Conservation (phyloP, 2,797 vertebrate genomes). For the Parauchenoglanis punctatus region DNA sequence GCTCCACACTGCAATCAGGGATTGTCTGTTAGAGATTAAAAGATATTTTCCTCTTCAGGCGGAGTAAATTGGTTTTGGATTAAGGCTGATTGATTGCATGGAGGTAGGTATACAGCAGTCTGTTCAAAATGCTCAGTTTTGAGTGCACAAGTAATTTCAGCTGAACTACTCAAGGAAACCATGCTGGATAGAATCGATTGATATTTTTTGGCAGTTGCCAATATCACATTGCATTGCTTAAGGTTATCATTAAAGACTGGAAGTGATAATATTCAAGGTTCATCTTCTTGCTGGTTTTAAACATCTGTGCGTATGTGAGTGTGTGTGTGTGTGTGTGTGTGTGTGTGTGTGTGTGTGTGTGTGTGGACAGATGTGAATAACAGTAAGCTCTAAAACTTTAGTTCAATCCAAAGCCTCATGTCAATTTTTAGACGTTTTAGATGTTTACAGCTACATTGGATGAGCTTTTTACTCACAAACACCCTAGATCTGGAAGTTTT, state of each 20-base stretch:
- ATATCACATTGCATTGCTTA: slow-evolving; percentile 61
- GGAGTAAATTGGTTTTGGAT: slow-evolving; percentile 81
- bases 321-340: slow-evolving; percentile 41
- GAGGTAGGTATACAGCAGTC: slow-evolving; percentile 73
- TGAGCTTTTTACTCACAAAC: slow-evolving; percentile 6
- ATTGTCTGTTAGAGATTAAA: slow-evolving; percentile 78
- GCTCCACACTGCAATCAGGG: slow-evolving; percentile 70
- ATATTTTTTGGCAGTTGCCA: slow-evolving; percentile 71
- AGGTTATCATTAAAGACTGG: slow-evolving; percentile 70
- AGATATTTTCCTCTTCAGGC: slow-evolving; percentile 80
- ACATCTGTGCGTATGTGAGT: slow-evolving; percentile 24
- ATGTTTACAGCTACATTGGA: slow-evolving; percentile 5
- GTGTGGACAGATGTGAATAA: slow-evolving; percentile 39
- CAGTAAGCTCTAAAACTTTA: slow-evolving; percentile 47
- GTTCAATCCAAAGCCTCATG: slow-evolving; percentile 25
- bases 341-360: slow-evolving; percentile 29
- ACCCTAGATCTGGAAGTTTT: neutral
- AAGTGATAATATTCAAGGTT: slow-evolving; percentile 64
- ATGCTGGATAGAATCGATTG: slow-evolving; percentile 69
- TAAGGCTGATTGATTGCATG: slow-evolving; percentile 78
- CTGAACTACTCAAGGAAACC: slow-evolving; percentile 71
- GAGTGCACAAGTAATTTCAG: slow-evolving; percentile 73
- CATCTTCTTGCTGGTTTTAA: slow-evolving; percentile 49
- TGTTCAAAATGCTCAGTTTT: slow-evolving; percentile 72
- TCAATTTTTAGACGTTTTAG: slow-evolving; percentile 2